Base-by-base conservation (phyloP, 2,797 vertebrate genomes). In the Notolabrus celidotus region DNA sequence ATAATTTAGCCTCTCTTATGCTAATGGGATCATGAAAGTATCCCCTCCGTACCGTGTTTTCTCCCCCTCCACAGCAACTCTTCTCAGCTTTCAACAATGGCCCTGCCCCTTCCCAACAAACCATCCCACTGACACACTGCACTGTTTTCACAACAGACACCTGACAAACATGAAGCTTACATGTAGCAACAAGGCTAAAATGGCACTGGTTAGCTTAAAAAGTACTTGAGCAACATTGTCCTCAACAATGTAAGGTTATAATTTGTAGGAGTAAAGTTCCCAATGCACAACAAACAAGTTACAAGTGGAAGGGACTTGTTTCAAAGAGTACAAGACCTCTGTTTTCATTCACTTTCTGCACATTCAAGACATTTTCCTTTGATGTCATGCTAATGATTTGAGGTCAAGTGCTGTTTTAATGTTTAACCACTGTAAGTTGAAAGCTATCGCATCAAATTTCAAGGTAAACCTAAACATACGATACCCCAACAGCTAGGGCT, bases 1-100 rank as follows among this genome's bases (percentile, higher is more conserved):
- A 99, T 99, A 98, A 99, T 99, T 99, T 97, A 99, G 95, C 95
- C 95, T 95, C 96, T 98, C 95, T 98, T 98, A 99, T 98, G 97
- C 96, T 99, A 99, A 99, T 99, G 97, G 97, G 94, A 97, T 97
- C 95, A 97, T 97, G 96, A 96, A 97, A 98, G 97, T 98, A 97
- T 97, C 96, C 96, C 96, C 95, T 94, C 92, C 88, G 94, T 95
- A 93, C 96, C 73, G 63, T 89, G 88, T 89, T 88, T 86, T 87
- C 86, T 80, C 78, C 88, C 79, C 86, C 87, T 88, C 94, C 94
- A 92, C 89, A 93, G 93, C 93, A 95, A 96, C 95, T 95, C 96
- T 96, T 97, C 96, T 96, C 96, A 92, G 95, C 95, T 96, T 97
- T 98, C 96, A 97, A 94, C 95, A 95, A 95, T 95, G 92, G 96